phyloP scores from a whole-genome alignment of 2,113 vertebrate species.

The Poecile atricapillus region DNA sequence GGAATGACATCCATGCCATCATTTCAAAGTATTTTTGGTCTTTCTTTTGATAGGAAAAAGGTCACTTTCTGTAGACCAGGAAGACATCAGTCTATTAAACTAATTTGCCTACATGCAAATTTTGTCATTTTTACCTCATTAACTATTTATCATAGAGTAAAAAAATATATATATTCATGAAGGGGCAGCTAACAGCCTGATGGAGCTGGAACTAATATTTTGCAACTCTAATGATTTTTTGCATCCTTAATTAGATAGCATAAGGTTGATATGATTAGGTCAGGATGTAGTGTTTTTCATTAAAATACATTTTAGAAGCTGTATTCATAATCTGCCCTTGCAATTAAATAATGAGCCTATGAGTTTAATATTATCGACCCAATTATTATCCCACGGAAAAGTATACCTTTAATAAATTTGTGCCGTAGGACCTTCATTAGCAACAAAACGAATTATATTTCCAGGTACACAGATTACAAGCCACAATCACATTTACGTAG shows the following conservation, averaged over 20 bases:
- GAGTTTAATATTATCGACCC: slow-evolving; percentile 95
- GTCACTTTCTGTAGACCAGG: slow-evolving; percentile 90
- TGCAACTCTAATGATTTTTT: slow-evolving; percentile 99
- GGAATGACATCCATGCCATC: slow-evolving; percentile 78
- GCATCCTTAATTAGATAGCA: slow-evolving; percentile 99
- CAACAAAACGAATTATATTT: slow-evolving; percentile 74
- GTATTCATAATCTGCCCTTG: slow-evolving; percentile 96
- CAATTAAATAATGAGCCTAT: slow-evolving; percentile 98
- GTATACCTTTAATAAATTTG: slow-evolving; percentile 94
- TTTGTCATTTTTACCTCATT: slow-evolving; percentile 98
- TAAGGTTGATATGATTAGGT: slow-evolving; percentile 99
- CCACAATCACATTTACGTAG: slow-evolving; percentile 53
- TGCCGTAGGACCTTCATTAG: slow-evolving; percentile 94
- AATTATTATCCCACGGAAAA: slow-evolving; percentile 95
- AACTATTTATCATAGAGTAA: slow-evolving; percentile 93
- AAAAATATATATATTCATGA: slow-evolving; percentile 89
- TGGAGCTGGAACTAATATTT: slow-evolving; percentile 99
- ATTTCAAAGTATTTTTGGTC: slow-evolving; percentile 82
- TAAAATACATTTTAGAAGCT: slow-evolving; percentile 99
- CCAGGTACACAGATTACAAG: slow-evolving; percentile 68
- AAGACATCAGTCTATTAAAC: slow-evolving; percentile 91
- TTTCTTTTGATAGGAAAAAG: slow-evolving; percentile 83
- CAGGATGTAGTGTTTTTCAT: slow-evolving; percentile 99
- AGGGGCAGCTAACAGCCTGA: slow-evolving; percentile 88
- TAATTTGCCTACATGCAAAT: slow-evolving; percentile 98